Percentiles rank a stretch among this genome's conserved stretches.
phyloP scores from a whole-genome alignment of 2,888 invertebrate species.

The Rhamphomyia laevipes region DNA sequence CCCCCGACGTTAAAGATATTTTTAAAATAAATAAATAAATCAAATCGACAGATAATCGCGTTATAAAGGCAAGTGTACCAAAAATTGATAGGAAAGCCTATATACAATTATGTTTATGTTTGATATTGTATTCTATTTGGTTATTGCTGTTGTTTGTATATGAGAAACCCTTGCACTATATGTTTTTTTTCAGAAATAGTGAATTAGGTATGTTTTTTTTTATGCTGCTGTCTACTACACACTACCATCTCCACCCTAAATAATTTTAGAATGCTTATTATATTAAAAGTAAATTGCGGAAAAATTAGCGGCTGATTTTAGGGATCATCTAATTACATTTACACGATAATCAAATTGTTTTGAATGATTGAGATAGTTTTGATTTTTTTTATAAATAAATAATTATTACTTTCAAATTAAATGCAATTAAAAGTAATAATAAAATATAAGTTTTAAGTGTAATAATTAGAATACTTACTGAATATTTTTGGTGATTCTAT shows the following conservation, averaged over 20 bases:
- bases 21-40: conserved; percentile 20
- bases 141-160: not conserved
- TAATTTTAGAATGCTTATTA: conserved; percentile 26
- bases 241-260: conserved; percentile 13
- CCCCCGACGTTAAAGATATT: no score
- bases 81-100: conserved; percentile 13
- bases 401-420: not conserved
- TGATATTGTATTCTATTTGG: no score
- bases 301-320: conserved; percentile 40
- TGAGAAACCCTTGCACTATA: not conserved
- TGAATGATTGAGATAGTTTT: no score
- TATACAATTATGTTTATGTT: no score
- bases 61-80: conserved; percentile 36
- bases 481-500: no score
- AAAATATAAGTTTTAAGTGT: no score
- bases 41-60: conserved; percentile 38
- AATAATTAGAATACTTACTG: no score
- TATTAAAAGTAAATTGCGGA: conserved; percentile 41
- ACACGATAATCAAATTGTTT: no score
- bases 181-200: no score
- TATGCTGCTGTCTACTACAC: conserved; percentile 8
- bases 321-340: not conserved
- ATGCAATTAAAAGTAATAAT: no score
- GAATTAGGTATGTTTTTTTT: not conserved
- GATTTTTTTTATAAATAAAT: no score